Base-by-base conservation (phyloP, 2,113 vertebrate genomes). In the Eptatretus burgeri region DNA sequence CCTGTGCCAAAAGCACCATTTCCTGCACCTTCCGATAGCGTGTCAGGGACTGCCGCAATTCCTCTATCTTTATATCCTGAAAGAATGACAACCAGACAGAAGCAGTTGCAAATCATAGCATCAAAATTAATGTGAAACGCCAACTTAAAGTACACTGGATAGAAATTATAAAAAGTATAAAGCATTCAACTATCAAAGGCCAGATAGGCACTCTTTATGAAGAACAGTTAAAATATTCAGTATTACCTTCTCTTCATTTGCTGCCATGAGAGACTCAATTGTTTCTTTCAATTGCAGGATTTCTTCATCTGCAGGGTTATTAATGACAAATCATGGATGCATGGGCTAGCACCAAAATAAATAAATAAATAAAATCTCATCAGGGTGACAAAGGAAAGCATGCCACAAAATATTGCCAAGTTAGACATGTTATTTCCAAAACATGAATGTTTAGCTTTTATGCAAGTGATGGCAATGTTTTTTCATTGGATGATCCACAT, bases 201-300 rank as follows among this genome's bases (percentile, higher is more conserved):
- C 27, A 41, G 7, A 41, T 41, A 41, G 27, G 27, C 27, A 41
- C 27, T 41, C 27, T 41, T 41, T 41, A 41, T 41, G 27, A 41
- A 41, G 27, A 41, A 41, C 3, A 41, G 27, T 41, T 41, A 41
- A 41, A 41, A 41, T 41, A 5, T 7, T 5, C 27, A 41, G 27
- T 41, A 5, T 5, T 41, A 82, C 80, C 78, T 82, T 82, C 67
- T 81, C 80, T 71, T 82, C 80, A 73, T 93, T 94, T 67, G 82
- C 85, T 65, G 80, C 84, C 85, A 87, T 83, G 67, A 96, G 70
- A 2, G 88, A 93, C 65, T 96, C 89, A 63, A 96, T 74, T 1
- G 85, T 83, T 68, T 81, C 88, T 74, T 89, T 94, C 86, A 96
- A 85, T 71, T 84, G 85, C 73, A 93, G 85, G 60, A 93, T 83